Conservation (phyloP, 2,113 vertebrate species). For the Ctenodactylus gundi region DNA sequence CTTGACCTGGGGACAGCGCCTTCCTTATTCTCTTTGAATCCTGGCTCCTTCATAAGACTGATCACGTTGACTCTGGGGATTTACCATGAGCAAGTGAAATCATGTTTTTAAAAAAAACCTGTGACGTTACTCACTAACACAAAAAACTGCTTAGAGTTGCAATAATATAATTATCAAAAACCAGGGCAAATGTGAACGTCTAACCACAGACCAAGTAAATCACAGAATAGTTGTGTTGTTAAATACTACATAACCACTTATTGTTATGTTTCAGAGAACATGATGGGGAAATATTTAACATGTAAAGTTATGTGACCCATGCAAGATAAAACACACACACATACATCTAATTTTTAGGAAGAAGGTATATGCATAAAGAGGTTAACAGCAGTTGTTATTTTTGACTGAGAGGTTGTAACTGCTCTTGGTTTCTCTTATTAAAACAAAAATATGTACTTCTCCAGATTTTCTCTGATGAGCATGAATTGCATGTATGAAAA, state of each 20-base stretch:
- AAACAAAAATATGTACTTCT: background rate
- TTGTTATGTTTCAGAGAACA: background rate
- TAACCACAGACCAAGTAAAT: background rate
- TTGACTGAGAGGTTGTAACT: background rate
- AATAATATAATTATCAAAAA: background rate
- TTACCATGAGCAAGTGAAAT: background rate
- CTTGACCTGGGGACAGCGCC: background rate
- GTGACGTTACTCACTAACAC: background rate
- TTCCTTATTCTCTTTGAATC: background rate
- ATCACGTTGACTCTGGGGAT: background rate
- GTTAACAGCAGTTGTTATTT: background rate
- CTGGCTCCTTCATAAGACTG: background rate
- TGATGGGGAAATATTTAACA: background rate
- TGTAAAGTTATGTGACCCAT: background rate
- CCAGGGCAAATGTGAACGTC: background rate
- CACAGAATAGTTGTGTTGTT: background rate
- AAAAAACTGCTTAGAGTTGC: background rate
- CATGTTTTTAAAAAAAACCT: background rate
- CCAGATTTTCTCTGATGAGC: background rate
- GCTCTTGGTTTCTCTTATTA: background rate
- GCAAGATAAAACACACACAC: background rate
- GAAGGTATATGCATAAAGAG: background rate
- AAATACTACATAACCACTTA: background rate
- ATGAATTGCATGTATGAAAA: constrained; percentile 2
- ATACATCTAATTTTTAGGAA: background rate